A percentile compares a stretch with the other conserved stretches of the same genome.
These are phyloP conservation scores for Ammodytes dubius DNA, from an alignment of 2,113 vertebrate genomes.

Conservation along the genomic window DNA sequence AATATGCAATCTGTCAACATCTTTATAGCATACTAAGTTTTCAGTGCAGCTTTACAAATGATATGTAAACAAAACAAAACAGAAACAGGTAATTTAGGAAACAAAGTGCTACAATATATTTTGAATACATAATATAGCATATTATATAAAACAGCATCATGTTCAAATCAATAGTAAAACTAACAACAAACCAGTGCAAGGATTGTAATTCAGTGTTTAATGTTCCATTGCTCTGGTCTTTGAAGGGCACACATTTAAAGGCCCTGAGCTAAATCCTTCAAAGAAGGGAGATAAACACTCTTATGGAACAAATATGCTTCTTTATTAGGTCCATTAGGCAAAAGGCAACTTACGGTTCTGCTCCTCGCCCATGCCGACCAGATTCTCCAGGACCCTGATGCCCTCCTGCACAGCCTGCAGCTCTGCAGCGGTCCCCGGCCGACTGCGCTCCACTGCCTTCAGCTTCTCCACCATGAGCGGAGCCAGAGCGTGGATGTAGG, in stretches of 20 bases:
- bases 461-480: slow-evolving; percentile 96
- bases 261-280: slow-evolving; percentile 40
- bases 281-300: slow-evolving; percentile 38
- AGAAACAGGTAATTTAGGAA: neutral
- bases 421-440: slow-evolving; percentile 87
- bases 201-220: slow-evolving; percentile 51
- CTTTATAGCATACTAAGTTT: neutral
- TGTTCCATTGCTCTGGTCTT: slow-evolving; percentile 22
- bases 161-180: slow-evolving; percentile 30
- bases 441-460: slow-evolving; percentile 91
- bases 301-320: slow-evolving; percentile 33
- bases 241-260: slow-evolving; percentile 31
- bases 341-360: slow-evolving; percentile 92
- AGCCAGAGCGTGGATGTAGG: slow-evolving; percentile 96
- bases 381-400: slow-evolving; percentile 93
- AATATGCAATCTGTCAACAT: neutral
- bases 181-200: slow-evolving; percentile 23
- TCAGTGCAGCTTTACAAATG: neutral
- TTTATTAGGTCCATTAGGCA: slow-evolving; percentile 45
- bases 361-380: slow-evolving; percentile 96
- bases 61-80: neutral
- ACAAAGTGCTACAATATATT: neutral
- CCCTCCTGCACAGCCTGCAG: slow-evolving; percentile 96
- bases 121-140: neutral
- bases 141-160: neutral